Evolutionary conservation across 2,113 vertebrate genomes (phyloP).

Genomic region (Seriola aureovittata): DNA sequence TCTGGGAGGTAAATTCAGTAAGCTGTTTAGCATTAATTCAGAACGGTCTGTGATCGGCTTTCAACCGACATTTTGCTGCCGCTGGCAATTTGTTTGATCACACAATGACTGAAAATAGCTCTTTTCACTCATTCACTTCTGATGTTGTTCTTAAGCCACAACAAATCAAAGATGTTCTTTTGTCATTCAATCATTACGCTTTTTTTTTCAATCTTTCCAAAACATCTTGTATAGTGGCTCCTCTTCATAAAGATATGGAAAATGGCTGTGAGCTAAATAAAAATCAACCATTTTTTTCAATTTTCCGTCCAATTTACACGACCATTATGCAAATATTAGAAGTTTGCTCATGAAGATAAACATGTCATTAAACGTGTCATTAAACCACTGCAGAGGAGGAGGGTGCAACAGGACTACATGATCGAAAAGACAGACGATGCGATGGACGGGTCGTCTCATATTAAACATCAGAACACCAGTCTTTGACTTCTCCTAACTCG

Average conservation of each 20-base stretch:
- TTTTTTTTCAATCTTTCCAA: neutral
- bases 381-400: neutral
- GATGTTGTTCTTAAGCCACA: neutral
- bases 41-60: constrained; percentile 4
- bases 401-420: no score
- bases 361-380: neutral
- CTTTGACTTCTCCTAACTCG: no score
- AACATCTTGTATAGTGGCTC: neutral
- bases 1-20: neutral
- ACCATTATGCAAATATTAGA: neutral
- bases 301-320: neutral
- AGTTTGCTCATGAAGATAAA: neutral
- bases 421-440: no score
- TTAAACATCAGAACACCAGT: no score
- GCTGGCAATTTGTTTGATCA: neutral
- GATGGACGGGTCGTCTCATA: no score
- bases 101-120: neutral
- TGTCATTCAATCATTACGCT: neutral
- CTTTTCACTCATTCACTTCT: neutral
- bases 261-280: neutral
- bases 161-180: neutral
- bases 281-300: neutral
- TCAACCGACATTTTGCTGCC: neutral
- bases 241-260: neutral
- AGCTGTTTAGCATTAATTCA: neutral